Conservation (phyloP, 2,888 invertebrate species). For the Parasteatoda lunata region DNA sequence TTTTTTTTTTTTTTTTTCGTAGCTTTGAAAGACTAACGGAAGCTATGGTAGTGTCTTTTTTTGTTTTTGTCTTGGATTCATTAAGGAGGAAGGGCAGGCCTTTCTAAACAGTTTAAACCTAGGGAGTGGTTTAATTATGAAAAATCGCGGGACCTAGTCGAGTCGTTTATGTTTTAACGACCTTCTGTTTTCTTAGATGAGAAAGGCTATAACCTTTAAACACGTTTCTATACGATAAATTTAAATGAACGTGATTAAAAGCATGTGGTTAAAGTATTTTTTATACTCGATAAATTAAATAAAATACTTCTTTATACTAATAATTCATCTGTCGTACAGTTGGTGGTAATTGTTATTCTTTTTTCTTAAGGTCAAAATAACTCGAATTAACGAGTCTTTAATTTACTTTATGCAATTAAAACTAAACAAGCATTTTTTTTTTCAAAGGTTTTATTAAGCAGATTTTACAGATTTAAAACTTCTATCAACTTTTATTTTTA, state of each 20-base stretch:
- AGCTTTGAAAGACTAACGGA: constrained; percentile 34
- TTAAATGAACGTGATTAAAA: not conserved
- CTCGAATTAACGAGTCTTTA: too few species aligned
- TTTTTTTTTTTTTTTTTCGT: constrained; percentile 4
- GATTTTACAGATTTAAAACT: too few species aligned
- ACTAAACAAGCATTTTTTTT: too few species aligned
- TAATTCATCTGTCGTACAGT: too few species aligned
- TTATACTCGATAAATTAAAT: too few species aligned
- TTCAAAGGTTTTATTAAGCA: too few species aligned
- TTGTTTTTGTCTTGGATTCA: constrained; percentile 8
- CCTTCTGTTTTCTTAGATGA: not conserved
- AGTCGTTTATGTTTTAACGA: constrained; percentile 13
- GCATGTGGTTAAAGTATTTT: not conserved
- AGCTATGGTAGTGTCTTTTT: constrained; percentile 23
- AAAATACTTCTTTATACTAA: too few species aligned
- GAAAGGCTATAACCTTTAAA: not conserved
- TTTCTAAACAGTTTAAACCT: not conserved
- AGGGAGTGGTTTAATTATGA: constrained; percentile 61
- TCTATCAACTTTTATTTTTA: too few species aligned
- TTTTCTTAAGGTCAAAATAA: too few species aligned
- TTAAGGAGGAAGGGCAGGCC: constrained; percentile 13
- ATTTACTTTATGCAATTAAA: too few species aligned
- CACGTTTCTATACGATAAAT: not conserved
- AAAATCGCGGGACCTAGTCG: constrained; percentile 25
- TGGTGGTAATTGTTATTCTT: too few species aligned